Evolutionary conservation across 2,888 invertebrate species (phyloP), one percentile per base, ranked within the genome.

Genomic region (Tiliacea aurago): DNA sequence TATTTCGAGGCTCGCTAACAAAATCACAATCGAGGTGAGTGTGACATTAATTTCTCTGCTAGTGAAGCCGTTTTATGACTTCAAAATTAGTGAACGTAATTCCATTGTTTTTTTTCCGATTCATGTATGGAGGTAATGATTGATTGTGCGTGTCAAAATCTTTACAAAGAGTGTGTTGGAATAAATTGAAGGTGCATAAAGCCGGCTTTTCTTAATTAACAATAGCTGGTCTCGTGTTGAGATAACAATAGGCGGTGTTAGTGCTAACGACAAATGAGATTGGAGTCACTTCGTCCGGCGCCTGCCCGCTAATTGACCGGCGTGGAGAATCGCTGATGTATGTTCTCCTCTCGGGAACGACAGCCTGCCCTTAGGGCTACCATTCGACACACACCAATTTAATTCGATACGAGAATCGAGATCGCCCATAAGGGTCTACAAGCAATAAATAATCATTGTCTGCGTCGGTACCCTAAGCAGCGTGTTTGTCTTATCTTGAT

Each of bases 271-370:
- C 86, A 88, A 88, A 91, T 87, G 86, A 88, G 90, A 89, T 91
- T 87, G 87, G 89, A 89, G 84, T 89, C 87, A 85, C 89, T 89
- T 68, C 71, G 73, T 76, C 86, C 78, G 87, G 90, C 90, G 91
- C 90, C 87, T 87, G 85, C 80, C 76, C 86, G 86, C 88, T 95
- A 95, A 95, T 95, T 95, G 95, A 93, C 90, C 91, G 87, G 90
- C 93, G 93, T 93, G 89, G 90, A 88, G 90, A 94, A 96, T 95
- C 90, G 90, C 87, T 94, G 94, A 95, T 93, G 90, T 88, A 95
- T 94, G 93, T 90, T 90, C 90, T 87, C 86, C 88, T 82, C 86
- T 88, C 87, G 84, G 80, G 85, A 84, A 73, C 84, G 87, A 86
- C 90, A 84, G 84, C 85, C 81, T 85, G 88, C 91, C 91, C 92